Conservation (phyloP, 2,113 vertebrate species). For the Glareola pratincola region DNA sequence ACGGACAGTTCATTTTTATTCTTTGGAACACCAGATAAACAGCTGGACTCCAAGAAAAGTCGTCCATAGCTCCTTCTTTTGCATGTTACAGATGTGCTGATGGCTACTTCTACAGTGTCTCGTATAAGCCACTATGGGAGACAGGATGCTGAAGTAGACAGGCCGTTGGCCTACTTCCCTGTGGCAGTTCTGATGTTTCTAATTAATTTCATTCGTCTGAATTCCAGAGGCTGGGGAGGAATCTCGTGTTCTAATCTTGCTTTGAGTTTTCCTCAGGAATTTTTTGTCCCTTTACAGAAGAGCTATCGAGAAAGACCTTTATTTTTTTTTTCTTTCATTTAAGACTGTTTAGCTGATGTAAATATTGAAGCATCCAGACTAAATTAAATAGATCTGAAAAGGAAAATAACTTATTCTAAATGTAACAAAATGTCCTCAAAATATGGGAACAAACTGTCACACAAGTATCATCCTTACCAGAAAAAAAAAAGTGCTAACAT, state of each 20-base stretch:
- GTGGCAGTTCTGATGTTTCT: conserved; percentile 32
- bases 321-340: neutral
- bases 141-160: conserved; percentile 51
- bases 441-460: neutral
- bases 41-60: neutral
- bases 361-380: neutral
- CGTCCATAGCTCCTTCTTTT: neutral
- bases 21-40: neutral
- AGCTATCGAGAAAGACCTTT: neutral
- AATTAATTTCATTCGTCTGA: conserved; percentile 46
- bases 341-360: conserved; percentile 5
- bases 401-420: neutral
- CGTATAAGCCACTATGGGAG: neutral
- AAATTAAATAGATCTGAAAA: conserved; percentile 14
- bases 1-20: neutral
- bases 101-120: neutral
- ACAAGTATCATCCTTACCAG: neutral
- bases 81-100: neutral
- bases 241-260: neutral
- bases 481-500: neutral
- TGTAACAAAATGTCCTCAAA: neutral
- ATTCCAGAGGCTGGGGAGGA: conserved; percentile 7
- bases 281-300: neutral
- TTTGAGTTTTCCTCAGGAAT: conserved; percentile 11
- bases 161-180: neutral